These are phyloP conservation scores for Drosophila kanekoi DNA, from an alignment of 2,888 invertebrate genomes.

Conservation along the genomic window DNA sequence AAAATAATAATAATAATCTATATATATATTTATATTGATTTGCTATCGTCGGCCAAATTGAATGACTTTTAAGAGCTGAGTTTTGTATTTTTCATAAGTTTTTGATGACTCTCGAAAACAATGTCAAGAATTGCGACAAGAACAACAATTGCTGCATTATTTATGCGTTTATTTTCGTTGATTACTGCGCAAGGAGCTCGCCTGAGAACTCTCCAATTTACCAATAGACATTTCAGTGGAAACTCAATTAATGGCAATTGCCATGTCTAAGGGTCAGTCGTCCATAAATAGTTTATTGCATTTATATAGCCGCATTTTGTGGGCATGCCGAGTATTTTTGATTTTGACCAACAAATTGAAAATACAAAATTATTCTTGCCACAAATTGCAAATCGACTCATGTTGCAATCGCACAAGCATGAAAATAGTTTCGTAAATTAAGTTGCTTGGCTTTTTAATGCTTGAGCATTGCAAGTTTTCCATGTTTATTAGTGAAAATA, in stretches of 20 bases:
- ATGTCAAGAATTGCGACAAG: constrained; percentile 4
- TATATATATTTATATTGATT: constrained; percentile 4
- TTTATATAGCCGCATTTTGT: constrained; percentile 11
- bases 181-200: constrained; percentile 23
- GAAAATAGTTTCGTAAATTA: background rate
- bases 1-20: background rate
- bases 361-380: constrained; percentile 9
- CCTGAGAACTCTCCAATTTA: constrained; percentile 4
- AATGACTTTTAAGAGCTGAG: constrained; percentile 10
- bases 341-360: background rate
- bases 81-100: constrained; percentile 37
- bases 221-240: constrained; percentile 1
- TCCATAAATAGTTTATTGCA: constrained; percentile 18
- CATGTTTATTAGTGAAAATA: background rate
- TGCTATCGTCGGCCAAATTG: constrained; percentile 8
- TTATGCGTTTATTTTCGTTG: constrained; percentile 26
- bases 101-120: constrained; percentile 41
- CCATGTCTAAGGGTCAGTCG: constrained; percentile 7
- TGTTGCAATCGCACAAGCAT: background rate
- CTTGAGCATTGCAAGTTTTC: background rate
- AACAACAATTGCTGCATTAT: constrained; percentile 15
- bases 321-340: background rate
- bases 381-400: constrained; percentile 7
- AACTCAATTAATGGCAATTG: constrained; percentile 20
- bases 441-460: background rate